These are phyloP conservation scores for Montipora capitata DNA, from an alignment of 92 coral and sea anemone genomes.

Conservation along the genomic window DNA sequence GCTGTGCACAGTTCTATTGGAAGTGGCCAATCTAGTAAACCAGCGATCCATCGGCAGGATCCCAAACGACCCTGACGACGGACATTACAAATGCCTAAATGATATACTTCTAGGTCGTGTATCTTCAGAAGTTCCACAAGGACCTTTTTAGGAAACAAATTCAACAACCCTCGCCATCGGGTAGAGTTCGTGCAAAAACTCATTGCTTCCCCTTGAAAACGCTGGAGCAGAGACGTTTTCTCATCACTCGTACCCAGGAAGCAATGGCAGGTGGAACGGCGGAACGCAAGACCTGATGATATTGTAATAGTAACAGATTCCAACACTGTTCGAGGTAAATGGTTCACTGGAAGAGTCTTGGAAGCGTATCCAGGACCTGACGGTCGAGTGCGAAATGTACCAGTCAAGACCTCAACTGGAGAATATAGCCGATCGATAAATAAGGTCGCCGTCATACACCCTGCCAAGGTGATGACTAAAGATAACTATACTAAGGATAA, in stretches of 20 bases:
- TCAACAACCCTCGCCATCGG: slow-evolving; percentile 50
- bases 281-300: slow-evolving; percentile 51
- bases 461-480: slow-evolving; percentile 26
- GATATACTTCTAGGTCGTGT: slow-evolving; percentile 77
- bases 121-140: slow-evolving; percentile 71
- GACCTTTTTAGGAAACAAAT: slow-evolving; percentile 76
- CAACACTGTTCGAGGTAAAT: slow-evolving; percentile 68
- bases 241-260: slow-evolving; percentile 63
- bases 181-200: slow-evolving; percentile 72
- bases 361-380: slow-evolving; percentile 61
- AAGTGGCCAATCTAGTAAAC: slow-evolving; percentile 33
- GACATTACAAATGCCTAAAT: slow-evolving; percentile 60
- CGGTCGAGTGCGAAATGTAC: slow-evolving; percentile 49
- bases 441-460: slow-evolving; percentile 57
- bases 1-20: slow-evolving; percentile 62
- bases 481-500: too few relatives aligned
- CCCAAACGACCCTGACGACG: slow-evolving; percentile 72
- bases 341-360: slow-evolving; percentile 57
- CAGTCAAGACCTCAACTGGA: slow-evolving; percentile 6
- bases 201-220: slow-evolving; percentile 67
- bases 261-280: slow-evolving; percentile 66
- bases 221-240: slow-evolving; percentile 74
- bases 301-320: slow-evolving; percentile 55
- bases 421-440: slow-evolving; percentile 21
- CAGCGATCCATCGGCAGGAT: too few relatives aligned